phyloP scores from a whole-genome alignment of 64 coral and sea anemone species.

The Actinia equina region DNA sequence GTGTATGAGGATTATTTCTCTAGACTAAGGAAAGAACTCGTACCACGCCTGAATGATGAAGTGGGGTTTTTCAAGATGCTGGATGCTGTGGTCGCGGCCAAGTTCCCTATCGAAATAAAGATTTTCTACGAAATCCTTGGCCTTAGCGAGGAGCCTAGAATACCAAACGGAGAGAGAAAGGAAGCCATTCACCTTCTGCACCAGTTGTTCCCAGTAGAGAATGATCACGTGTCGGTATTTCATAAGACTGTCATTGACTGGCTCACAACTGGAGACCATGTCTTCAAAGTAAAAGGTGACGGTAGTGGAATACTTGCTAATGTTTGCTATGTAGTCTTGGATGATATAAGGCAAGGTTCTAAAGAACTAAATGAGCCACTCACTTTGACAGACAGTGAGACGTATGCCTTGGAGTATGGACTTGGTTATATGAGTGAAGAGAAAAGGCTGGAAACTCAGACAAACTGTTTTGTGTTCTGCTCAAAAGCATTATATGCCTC shows the following conservation, averaged over 20 bases:
- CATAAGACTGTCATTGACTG: slow-evolving; percentile 47
- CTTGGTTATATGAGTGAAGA: neutral
- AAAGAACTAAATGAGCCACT: too few species aligned
- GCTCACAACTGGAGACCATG: slow-evolving; percentile 2
- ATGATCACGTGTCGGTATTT: slow-evolving; percentile 14
- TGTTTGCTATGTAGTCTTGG: neutral
- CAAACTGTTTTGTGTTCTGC: neutral
- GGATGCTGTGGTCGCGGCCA: slow-evolving; percentile 16
- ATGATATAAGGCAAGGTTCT: neutral
- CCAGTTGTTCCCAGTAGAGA: neutral
- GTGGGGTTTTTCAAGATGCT: neutral
- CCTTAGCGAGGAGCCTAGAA: neutral
- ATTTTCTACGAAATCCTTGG: slow-evolving; percentile 20
- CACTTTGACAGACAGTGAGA: neutral
- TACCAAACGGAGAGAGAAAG: neutral
- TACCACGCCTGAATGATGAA: neutral
- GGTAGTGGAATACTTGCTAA: slow-evolving; percentile 11
- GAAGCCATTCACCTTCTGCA: neutral
- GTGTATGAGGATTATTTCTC: neutral
- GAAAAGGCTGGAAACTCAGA: neutral
- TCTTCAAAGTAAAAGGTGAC: neutral
- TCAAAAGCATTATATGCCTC: neutral
- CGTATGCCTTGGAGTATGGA: neutral
- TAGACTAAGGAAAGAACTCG: neutral
- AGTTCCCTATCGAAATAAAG: slow-evolving; percentile 16